These are phyloP conservation scores for Yoshiicerus persimilis DNA, from an alignment of 1,140 invertebrate genomes.

Conservation along the genomic window DNA sequence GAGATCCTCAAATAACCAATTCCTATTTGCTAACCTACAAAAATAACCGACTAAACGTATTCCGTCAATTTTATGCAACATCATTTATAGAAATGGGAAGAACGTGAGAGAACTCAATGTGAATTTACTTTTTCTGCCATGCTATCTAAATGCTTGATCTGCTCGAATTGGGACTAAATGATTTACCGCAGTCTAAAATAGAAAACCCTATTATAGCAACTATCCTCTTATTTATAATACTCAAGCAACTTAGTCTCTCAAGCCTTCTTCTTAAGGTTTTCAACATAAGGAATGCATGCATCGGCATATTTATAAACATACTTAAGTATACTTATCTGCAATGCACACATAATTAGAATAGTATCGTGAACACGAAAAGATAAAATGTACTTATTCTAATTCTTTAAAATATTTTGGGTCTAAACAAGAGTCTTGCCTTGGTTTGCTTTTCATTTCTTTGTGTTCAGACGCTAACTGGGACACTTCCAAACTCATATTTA, in stretches of 20 bases:
- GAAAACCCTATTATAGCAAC: neutral
- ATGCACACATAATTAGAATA: neutral
- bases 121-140: neutral
- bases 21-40: neutral
- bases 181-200: neutral
- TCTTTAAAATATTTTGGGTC: neutral
- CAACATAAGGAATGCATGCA: no score
- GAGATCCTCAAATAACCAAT: neutral
- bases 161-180: no score
- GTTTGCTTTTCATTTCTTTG: neutral
- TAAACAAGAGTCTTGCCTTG: neutral
- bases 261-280: no score
- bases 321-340: no score
- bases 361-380: neutral
- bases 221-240: neutral
- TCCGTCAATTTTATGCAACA: neutral
- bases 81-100: neutral
- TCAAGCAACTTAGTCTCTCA: no score
- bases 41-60: neutral
- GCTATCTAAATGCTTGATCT: neutral
- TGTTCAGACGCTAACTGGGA: neutral
- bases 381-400: neutral
- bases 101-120: neutral
- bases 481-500: no score
- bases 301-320: neutral